Base-by-base conservation (phyloP, 2,797 vertebrate species). In the Knipowitschia caucasica region DNA sequence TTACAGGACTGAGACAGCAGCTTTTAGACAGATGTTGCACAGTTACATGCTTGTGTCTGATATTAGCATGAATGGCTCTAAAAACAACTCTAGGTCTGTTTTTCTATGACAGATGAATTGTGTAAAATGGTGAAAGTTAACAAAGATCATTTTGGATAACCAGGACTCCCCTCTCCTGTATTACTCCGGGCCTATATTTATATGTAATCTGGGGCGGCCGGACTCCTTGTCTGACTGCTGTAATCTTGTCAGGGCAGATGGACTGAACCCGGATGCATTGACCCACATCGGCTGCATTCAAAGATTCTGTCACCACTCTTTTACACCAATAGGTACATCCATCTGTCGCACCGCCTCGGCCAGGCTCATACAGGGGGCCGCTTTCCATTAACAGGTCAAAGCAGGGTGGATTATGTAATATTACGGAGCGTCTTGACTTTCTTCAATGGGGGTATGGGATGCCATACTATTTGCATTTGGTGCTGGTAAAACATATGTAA, bases 211-310 rank as follows among this genome's bases (percentile, higher is more conserved):
- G 73, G 76, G 83, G 73, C 67, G 59, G 81, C 82, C 69, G 26
- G 83, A 82, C 75, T 83, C 83, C 83, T 87, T 86, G 80, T 85
- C 76, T 77, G 78, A 86, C 77, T 88, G 75, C 73, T 87, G 77
- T 92, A 92, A 92, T 91, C 89, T 88, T 88, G 87, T 86, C 81
- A 88, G 82, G 87, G 86, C 90, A 92, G 89, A 90, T 91, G 89
- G 82, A 61, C 8, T 46, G n/a, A 69, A 50, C 69, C 67, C 62
- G 63, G 63, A 73, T 64, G 61, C 56, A 35, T 34, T 80, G 76
- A 80, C 80, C 81, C 78, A 85, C 36, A 83, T 81, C 67, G 65
- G 53, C 51, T 43, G 53, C 43, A 69, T 73, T 80, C 43, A 66
- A 60, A 57, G 18, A 10, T 56, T 68, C 55, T 29, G 14, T 72